phyloP scores from a whole-genome alignment of 2,113 vertebrate genomes.

The Delphinapterus leucas region DNA sequence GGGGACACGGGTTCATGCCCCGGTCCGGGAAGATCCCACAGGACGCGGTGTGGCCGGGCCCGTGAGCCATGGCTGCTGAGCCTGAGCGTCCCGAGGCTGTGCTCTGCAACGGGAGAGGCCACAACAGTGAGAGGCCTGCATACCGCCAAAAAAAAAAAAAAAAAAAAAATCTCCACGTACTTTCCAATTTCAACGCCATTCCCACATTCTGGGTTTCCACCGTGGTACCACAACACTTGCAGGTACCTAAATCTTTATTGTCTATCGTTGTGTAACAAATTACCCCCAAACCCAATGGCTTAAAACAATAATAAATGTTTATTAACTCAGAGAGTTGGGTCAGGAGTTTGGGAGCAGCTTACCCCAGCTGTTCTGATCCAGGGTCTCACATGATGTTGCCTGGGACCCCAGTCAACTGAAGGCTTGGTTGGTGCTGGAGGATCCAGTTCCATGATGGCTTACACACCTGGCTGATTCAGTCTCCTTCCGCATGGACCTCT shows the following conservation, averaged over 20 bases:
- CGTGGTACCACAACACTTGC: background rate
- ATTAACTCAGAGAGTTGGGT: background rate
- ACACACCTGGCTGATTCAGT: background rate
- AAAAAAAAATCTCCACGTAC: background rate
- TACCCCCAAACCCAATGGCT: background rate
- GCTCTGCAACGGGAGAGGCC: too few species aligned
- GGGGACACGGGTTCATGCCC: too few species aligned
- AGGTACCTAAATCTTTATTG: background rate
- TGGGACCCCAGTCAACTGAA: background rate
- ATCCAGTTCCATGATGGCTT: background rate
- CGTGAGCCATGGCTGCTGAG: too few species aligned
- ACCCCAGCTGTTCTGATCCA: background rate
- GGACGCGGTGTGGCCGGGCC: too few species aligned
- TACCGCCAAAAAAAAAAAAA: too few species aligned
- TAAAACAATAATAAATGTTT: background rate
- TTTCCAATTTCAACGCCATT: background rate
- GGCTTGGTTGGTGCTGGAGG: background rate
- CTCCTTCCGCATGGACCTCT: background rate
- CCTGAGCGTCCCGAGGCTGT: too few species aligned
- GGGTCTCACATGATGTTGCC: background rate
- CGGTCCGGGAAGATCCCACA: too few species aligned
- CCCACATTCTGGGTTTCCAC: background rate
- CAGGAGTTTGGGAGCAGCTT: background rate
- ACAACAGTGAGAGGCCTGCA: too few species aligned
- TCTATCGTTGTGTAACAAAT: background rate